Conservation (phyloP, 2,888 invertebrate species). For the Arctia plantaginis region DNA sequence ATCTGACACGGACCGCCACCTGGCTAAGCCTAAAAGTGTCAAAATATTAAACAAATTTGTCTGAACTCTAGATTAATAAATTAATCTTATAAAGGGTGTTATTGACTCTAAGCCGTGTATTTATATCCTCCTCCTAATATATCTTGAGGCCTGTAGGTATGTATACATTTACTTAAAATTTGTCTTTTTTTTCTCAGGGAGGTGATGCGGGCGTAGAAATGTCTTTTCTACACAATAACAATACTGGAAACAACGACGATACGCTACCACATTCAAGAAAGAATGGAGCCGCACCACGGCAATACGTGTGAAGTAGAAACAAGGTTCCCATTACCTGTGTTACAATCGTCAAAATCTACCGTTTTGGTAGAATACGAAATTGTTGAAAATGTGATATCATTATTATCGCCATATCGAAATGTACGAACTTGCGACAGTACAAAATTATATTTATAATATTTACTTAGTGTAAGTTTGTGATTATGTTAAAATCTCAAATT, state of each 20-base stretch:
- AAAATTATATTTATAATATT: conserved; percentile 67
- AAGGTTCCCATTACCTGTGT: conserved; percentile 33
- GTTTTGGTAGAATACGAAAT: conserved; percentile 55
- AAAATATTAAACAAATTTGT: no score
- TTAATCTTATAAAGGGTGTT: no score
- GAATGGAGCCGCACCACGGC: conserved; percentile 72
- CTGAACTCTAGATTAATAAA: no score
- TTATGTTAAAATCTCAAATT: conserved; percentile 32
- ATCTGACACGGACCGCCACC: no score
- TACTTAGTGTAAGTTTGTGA: conserved; percentile 47
- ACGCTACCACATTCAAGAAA: conserved; percentile 77
- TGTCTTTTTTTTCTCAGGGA: conserved; percentile 59
- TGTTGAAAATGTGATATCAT: conserved; percentile 64
- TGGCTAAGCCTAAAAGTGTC: no score
- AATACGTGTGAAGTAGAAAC: conserved; percentile 72
- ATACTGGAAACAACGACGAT: conserved; percentile 76
- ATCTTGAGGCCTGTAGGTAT: no score
- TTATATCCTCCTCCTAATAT: no score
- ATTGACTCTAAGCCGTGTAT: no score
- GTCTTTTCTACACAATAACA: conserved; percentile 90
- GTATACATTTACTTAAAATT: not conserved
- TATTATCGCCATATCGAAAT: conserved; percentile 62
- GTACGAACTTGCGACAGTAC: conserved; percentile 73
- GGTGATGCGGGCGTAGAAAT: conserved; percentile 87
- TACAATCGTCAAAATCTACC: conserved; percentile 49